A percentile compares a stretch with the other conserved stretches of the same genome.
These are phyloP conservation scores for Alfaro cultratus DNA, from an alignment of 2,797 vertebrate genomes.

Conservation along the genomic window DNA sequence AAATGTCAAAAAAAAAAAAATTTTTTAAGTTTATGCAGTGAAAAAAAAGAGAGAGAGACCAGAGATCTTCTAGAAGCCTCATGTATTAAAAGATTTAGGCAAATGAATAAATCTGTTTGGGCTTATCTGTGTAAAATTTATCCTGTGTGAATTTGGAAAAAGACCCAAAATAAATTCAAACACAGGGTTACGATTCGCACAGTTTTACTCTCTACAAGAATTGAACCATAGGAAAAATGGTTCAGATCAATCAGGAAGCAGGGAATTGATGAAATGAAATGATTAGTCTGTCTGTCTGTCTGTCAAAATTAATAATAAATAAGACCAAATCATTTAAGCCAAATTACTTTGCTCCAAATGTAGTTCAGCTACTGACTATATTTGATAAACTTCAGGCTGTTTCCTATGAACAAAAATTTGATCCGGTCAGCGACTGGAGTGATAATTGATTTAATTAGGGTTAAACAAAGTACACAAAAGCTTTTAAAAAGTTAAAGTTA, in stretches of 20 bases:
- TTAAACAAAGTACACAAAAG: neutral
- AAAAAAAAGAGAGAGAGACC: neutral
- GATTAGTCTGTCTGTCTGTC: no score
- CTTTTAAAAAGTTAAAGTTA: neutral
- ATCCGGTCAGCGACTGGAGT: neutral
- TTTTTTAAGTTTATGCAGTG: neutral
- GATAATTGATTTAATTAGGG: neutral
- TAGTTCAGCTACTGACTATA: neutral
- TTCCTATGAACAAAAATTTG: neutral
- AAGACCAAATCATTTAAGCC: neutral
- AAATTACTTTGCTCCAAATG: neutral
- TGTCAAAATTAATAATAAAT: neutral
- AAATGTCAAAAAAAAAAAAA: neutral
- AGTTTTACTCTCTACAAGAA: neutral
- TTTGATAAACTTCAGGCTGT: neutral
- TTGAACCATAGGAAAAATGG: neutral
- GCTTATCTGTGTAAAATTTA: neutral
- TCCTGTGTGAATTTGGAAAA: neutral
- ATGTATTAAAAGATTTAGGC: neutral
- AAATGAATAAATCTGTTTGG: constrained; percentile 1
- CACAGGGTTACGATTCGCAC: neutral
- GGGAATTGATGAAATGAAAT: no score
- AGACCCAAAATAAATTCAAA: neutral
- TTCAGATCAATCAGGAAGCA: neutral
- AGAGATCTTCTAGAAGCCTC: neutral